phyloP scores from a whole-genome alignment of 2,113 vertebrate genomes.

The Tauraco erythrolophus region DNA sequence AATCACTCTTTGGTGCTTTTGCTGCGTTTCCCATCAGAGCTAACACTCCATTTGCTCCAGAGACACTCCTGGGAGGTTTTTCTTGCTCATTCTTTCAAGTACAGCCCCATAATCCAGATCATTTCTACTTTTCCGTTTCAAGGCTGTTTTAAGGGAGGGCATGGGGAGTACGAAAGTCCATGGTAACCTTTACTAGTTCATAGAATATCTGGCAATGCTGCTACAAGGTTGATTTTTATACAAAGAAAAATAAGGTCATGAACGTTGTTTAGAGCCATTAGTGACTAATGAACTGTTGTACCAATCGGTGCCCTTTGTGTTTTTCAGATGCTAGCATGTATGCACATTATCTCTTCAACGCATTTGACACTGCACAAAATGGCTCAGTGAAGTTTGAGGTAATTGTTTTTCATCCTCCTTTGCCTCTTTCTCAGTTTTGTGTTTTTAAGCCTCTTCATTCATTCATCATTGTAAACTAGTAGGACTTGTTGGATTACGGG shows the following conservation, averaged over 20 bases:
- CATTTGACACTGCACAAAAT: slow-evolving; percentile 90
- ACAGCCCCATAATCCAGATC: background rate
- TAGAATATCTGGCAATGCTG: background rate
- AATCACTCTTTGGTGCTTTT: background rate
- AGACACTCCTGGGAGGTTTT: background rate
- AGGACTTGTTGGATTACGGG: background rate
- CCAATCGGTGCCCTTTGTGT: background rate
- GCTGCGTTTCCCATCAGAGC: background rate
- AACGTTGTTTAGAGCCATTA: background rate
- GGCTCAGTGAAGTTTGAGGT: slow-evolving; percentile 99
- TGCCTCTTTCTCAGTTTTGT: background rate
- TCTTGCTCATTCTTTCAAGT: background rate
- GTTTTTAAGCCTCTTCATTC: background rate
- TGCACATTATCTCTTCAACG: slow-evolving; percentile 96
- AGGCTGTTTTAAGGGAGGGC: background rate
- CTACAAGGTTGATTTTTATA: background rate
- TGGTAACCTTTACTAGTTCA: background rate
- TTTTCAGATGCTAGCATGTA: slow-evolving; percentile 93
- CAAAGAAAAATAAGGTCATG: background rate
- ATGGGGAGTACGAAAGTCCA: background rate
- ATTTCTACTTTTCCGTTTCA: background rate
- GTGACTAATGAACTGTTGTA: background rate
- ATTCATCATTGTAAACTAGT: background rate
- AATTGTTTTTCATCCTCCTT: background rate
- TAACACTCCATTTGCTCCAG: background rate